phyloP scores from a whole-genome alignment of 2,797 vertebrate genomes.

The Parauchenoglanis ngamensis region DNA sequence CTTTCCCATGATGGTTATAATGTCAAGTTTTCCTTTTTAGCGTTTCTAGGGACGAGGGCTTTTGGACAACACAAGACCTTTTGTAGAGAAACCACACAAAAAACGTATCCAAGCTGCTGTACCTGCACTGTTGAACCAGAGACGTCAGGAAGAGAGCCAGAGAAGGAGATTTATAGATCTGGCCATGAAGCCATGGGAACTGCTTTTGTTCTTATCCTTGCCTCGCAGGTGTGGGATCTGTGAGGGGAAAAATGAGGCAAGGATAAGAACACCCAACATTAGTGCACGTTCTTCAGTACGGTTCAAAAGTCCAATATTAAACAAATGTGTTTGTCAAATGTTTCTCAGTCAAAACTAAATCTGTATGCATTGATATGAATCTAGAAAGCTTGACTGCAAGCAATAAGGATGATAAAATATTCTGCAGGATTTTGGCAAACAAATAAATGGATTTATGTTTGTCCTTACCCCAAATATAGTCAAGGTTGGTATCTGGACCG shows the following conservation, averaged over 20 bases:
- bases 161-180: constrained; percentile 54
- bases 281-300: neutral
- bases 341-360: neutral
- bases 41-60: constrained; percentile 36
- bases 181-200: constrained; percentile 38
- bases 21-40: constrained; percentile 46
- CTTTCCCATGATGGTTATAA: constrained; percentile 43
- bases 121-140: constrained; percentile 49
- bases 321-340: neutral
- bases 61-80: constrained; percentile 35
- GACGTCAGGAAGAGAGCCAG: constrained; percentile 47
- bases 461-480: neutral
- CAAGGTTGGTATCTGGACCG: neutral
- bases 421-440: neutral
- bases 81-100: constrained; percentile 38
- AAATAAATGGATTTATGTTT: neutral
- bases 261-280: neutral
- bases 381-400: neutral
- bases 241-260: constrained; percentile 9
- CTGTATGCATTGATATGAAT: neutral
- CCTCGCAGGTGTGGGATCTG: constrained; percentile 49
- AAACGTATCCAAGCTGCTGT: constrained; percentile 41
- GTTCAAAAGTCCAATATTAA: constrained; percentile 6
- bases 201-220: constrained; percentile 48
- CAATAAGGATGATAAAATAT: neutral